Evolutionary conservation across 1,140 invertebrate species (phyloP).

Genomic region (Aethina tumida): DNA sequence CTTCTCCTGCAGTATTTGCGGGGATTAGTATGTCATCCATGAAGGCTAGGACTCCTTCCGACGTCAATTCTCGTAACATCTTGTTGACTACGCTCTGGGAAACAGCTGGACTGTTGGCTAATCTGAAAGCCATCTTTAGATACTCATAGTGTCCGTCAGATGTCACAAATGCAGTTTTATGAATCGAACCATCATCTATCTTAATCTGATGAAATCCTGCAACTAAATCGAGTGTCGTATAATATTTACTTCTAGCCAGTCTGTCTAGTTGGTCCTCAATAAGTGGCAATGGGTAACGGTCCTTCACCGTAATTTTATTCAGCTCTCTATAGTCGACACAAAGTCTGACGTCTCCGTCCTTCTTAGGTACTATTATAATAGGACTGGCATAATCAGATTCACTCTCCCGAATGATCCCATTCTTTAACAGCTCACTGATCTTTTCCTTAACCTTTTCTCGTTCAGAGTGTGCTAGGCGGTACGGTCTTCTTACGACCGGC

Average conservation of each 20-base stretch:
- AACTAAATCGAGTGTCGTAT: constrained; percentile 27
- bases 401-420: constrained; percentile 23
- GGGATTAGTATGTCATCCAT: constrained; percentile 24
- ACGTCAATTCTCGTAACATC: constrained; percentile 23
- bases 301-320: constrained; percentile 33
- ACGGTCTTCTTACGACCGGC: too few relatives aligned
- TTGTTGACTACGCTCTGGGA: constrained; percentile 19
- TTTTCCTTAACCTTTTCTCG: constrained; percentile 13
- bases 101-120: constrained; percentile 16
- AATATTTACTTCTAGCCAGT: constrained; percentile 17
- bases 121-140: constrained; percentile 22
- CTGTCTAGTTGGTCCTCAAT: constrained; percentile 23
- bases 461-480: constrained; percentile 9
- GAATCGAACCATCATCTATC: constrained; percentile 19
- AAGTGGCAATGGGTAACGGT: constrained; percentile 25
- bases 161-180: constrained; percentile 25
- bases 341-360: constrained; percentile 30
- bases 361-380: constrained; percentile 39
- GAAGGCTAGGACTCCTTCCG: constrained; percentile 17
- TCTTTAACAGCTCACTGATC: constrained; percentile 16
- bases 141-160: constrained; percentile 25
- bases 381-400: constrained; percentile 37
- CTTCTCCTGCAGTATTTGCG: constrained; percentile 13
- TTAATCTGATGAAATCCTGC: constrained; percentile 32
- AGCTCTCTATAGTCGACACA: constrained; percentile 42